Evolutionary conservation across 2,113 vertebrate species (phyloP).

Genomic region (Trogon surrucura): DNA sequence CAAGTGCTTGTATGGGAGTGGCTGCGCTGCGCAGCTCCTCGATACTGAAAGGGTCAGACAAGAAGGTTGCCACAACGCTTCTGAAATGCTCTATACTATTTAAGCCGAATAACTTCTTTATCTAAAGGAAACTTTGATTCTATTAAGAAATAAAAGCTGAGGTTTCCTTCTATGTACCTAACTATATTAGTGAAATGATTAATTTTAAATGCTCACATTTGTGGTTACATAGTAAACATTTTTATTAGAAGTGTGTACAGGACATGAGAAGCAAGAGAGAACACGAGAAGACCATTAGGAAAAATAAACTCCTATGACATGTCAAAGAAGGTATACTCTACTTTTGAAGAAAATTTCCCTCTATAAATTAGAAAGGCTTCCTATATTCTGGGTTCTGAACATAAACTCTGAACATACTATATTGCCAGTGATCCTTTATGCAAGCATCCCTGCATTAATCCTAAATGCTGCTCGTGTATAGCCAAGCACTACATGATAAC

Average conservation of each 20-base stretch:
- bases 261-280: not conserved
- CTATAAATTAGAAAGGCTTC: not conserved
- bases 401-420: not conserved
- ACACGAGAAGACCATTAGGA: not conserved
- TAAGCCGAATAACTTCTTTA: not conserved
- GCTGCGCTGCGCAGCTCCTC: not conserved
- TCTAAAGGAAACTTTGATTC: not conserved
- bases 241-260: not conserved
- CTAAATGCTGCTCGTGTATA: not conserved
- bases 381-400: not conserved
- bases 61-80: not conserved
- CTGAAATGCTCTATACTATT: not conserved
- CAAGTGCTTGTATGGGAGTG: accelerated
- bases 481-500: slow-evolving; percentile 15
- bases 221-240: not conserved
- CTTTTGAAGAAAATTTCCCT: slow-evolving; percentile 1
- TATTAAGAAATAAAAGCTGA: not conserved
- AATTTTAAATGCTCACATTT: not conserved
- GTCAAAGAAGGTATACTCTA: not conserved
- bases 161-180: not conserved
- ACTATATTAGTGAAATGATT: not conserved
- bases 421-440: not conserved
- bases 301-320: not conserved
- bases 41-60: not conserved
- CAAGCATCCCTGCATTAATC: not conserved